Evolutionary conservation across 2,113 vertebrate genomes (phyloP).

Genomic region (Leucosticte australis): DNA sequence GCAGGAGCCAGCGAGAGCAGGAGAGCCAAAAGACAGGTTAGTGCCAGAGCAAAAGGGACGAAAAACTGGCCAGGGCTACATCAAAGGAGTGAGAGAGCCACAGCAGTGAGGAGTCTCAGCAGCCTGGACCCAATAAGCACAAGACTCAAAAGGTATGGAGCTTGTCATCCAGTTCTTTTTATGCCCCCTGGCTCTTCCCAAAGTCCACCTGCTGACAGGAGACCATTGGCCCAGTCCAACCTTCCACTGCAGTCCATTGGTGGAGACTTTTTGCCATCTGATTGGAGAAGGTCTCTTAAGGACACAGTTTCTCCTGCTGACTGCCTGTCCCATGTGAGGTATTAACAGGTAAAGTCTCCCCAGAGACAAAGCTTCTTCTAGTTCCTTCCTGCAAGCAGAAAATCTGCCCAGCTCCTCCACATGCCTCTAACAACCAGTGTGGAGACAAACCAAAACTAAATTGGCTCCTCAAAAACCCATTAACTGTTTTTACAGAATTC

Average conservation of each 20-base stretch:
- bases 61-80: background rate
- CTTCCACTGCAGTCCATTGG: background rate
- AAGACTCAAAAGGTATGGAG: fast-evolving
- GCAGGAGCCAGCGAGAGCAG: too few relatives aligned
- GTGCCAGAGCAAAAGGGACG: background rate
- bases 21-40: background rate
- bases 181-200: background rate
- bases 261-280: too few relatives aligned
- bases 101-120: background rate
- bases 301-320: background rate
- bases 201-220: background rate
- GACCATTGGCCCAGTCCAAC: background rate
- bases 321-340: too few relatives aligned
- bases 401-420: too few relatives aligned
- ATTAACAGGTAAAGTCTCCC: background rate
- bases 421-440: background rate
- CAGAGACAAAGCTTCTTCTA: background rate
- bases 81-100: background rate
- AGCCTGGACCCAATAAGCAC: background rate
- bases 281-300: background rate
- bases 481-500: background rate
- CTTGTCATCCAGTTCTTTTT: background rate
- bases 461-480: background rate
- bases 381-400: background rate
- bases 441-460: background rate